A percentile compares a stretch with the other conserved stretches of the same genome.
Conservation (phyloP, 2,113 vertebrate genomes). For the Pituophis catenifer region DNA sequence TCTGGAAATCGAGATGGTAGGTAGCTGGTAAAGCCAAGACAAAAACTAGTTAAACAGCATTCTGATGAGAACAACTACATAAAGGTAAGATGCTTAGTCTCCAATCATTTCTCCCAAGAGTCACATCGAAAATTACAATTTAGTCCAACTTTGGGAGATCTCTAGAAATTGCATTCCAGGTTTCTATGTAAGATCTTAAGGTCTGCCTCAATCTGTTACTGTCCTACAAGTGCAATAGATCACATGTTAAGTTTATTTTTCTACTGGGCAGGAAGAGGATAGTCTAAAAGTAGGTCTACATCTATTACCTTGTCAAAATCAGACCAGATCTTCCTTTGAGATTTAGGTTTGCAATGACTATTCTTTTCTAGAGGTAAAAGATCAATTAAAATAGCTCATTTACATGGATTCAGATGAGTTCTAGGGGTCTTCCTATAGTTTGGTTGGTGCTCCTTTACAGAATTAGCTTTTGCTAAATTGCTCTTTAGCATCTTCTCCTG, state of each 20-base stretch:
- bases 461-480: background rate
- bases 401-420: background rate
- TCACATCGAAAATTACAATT: background rate
- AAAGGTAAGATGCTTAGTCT: background rate
- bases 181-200: background rate
- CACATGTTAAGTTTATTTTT: background rate
- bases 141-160: background rate
- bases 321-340: background rate
- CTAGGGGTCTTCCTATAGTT: background rate
- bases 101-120: background rate
- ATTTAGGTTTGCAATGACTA: background rate
- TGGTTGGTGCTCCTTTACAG: background rate
- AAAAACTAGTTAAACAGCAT: background rate
- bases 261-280: background rate
- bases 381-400: background rate
- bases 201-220: background rate
- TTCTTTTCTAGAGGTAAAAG: background rate
- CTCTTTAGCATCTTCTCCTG: background rate
- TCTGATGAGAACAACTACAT: background rate
- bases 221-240: background rate
- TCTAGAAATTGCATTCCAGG: background rate
- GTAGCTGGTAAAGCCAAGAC: background rate
- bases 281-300: background rate
- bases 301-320: background rate
- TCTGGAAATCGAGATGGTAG: background rate